Evolutionary conservation across 2,888 invertebrate species (phyloP).

Genomic region (Lycia hirtaria): DNA sequence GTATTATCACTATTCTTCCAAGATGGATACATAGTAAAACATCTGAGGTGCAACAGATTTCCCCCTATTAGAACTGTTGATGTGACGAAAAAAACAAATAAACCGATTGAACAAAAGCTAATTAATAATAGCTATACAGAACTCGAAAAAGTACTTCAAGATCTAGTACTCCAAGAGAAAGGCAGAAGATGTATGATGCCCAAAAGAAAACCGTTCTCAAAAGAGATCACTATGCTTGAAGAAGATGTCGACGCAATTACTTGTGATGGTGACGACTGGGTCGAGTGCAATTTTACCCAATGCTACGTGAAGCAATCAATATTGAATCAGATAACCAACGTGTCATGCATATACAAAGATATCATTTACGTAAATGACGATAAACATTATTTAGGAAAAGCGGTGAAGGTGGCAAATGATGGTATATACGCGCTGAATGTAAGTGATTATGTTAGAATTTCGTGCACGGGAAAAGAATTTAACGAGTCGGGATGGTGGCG

Average conservation of each 20-base stretch:
- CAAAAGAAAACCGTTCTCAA: slow-evolving; percentile 80
- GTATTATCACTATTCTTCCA: too few species aligned
- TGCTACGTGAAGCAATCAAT: slow-evolving; percentile 54
- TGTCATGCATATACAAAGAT: slow-evolving; percentile 52
- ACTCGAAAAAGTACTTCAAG: slow-evolving; percentile 44
- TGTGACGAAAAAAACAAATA: too few species aligned
- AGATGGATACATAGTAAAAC: too few species aligned
- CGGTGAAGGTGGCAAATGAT: slow-evolving; percentile 70
- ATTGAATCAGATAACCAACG: slow-evolving; percentile 38
- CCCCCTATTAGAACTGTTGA: too few species aligned
- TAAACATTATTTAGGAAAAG: slow-evolving; percentile 34
- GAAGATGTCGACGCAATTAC: slow-evolving; percentile 86
- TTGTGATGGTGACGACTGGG: slow-evolving; percentile 91
- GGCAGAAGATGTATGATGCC: slow-evolving; percentile 70
- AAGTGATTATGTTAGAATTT: slow-evolving; percentile 89
- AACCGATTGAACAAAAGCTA: too few species aligned
- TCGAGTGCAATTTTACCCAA: slow-evolving; percentile 83
- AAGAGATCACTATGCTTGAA: slow-evolving; percentile 90
- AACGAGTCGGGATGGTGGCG: slow-evolving; percentile 45
- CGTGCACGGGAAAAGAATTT: slow-evolving; percentile 71
- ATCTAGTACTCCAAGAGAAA: slow-evolving; percentile 59
- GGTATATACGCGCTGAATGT: slow-evolving; percentile 86
- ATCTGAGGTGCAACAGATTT: too few species aligned
- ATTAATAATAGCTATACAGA: too few species aligned
- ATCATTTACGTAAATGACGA: slow-evolving; percentile 50